phyloP scores from a whole-genome alignment of 2,888 invertebrate species.

The Leptogaster cylindrica region DNA sequence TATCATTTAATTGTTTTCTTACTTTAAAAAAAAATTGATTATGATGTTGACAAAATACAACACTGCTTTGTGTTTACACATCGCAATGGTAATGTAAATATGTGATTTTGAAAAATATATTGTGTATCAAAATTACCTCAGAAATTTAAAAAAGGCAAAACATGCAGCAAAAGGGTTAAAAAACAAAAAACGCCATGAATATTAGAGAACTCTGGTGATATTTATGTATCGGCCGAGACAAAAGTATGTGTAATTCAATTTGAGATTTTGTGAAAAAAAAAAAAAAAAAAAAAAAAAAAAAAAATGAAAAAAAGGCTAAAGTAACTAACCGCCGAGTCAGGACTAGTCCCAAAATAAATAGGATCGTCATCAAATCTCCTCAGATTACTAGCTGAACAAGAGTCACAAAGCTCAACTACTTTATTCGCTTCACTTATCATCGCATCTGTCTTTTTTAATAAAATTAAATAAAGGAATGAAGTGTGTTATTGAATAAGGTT shows the following conservation, averaged over 20 bases:
- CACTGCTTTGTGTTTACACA: no score
- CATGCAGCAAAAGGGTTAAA: constrained; percentile 3
- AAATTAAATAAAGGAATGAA: constrained; percentile 48
- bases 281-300: constrained; percentile 44
- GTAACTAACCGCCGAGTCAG: constrained; percentile 56
- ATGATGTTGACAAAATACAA: no score
- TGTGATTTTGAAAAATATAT: no score
- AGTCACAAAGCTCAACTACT: constrained; percentile 51
- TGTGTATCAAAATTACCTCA: no score
- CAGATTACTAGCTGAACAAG: constrained; percentile 50
- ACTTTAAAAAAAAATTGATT: no score
- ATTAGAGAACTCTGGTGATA: no score
- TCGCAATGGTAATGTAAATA: no score
- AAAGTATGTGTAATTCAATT: constrained; percentile 3
- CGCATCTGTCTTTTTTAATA: constrained; percentile 52
- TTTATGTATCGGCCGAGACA: neutral
- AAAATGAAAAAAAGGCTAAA: constrained; percentile 39
- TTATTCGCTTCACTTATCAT: constrained; percentile 50
- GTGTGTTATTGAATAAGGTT: constrained; percentile 47
- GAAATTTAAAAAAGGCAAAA: constrained; percentile 20
- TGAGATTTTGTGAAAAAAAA: constrained; percentile 47
- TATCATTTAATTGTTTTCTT: no score
- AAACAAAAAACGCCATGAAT: neutral
- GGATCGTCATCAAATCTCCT: constrained; percentile 50
- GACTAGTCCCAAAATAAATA: constrained; percentile 52